Base-by-base conservation (phyloP, 2,888 invertebrate genomes). In the Linyphia triangularis region DNA sequence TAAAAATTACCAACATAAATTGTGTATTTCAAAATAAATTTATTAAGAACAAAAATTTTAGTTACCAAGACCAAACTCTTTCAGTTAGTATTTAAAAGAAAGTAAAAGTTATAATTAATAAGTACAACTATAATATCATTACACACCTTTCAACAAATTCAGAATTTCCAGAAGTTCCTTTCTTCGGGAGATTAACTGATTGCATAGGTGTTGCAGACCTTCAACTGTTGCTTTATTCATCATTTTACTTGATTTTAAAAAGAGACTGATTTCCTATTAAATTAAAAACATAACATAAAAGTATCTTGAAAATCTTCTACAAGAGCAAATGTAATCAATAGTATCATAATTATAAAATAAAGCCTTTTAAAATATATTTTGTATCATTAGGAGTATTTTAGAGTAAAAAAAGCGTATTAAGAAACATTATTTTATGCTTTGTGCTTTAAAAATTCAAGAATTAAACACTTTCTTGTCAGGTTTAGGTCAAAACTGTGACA, bases 241-340 rank as follows among this genome's bases (percentile, higher is more conserved):
- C 78, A 82, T 79, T 72, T 79, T 70, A 22, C 72, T 78, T 2
- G 88, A 89, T 59, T 72, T 79, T 30, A 84, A 63, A 72, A 84
- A 89, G 26, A 75, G 28, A 2, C 26, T 51, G 6, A 89, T 78
- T 72, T 89, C 88, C 88, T 89, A n/a, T 7, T 33, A 78, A 67
- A 61, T 30, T 22, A 69, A 19, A 22, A 69, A 22, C 0, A 69
- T n/a, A n/a, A n/a, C 0, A 2, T 0, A 10, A 51, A 51, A 28
- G 30, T 9, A 57, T n/a, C 1, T 28, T 13, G 1, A n/a, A 26
- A n/a, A 28, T 3, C 16, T 10, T 28, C n/a, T 28, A 13, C n/a
- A n/a, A n/a, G n/a, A n/a, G n/a, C n/a, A n/a, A n/a, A n/a, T n/a
- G 30, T 26, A 26, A 10, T 37, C n/a, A 37, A 37, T 22, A 19